A percentile compares a stretch with the other conserved stretches of the same genome.
These are phyloP conservation scores for Wasmannia auropunctata DNA, from an alignment of 1,140 invertebrate species.

Conservation along the genomic window DNA sequence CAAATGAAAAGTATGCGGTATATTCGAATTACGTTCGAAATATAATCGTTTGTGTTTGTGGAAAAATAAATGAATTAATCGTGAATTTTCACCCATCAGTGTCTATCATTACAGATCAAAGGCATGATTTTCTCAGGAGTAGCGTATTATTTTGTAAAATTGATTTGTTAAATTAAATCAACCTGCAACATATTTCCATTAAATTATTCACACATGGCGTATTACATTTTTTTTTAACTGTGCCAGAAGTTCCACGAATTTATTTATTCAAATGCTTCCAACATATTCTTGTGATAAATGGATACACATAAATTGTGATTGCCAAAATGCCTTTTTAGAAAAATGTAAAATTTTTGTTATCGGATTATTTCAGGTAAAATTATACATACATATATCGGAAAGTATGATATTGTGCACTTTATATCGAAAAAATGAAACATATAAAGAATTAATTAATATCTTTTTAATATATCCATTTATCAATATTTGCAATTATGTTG, in stretches of 20 bases:
- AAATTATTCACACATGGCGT: neutral
- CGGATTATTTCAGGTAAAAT: neutral
- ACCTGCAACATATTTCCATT: neutral
- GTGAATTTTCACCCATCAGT: constrained; percentile 28
- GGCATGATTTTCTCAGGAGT: neutral
- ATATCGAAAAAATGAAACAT: neutral
- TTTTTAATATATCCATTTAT: neutral
- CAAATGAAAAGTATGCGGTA: neutral
- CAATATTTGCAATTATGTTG: neutral
- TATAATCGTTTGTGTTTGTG: neutral
- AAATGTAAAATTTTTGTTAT: neutral
- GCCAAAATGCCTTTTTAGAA: neutral
- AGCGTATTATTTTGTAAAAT: neutral
- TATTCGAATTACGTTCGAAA: neutral
- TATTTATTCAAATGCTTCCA: neutral
- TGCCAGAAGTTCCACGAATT: neutral
- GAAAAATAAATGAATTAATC: constrained; percentile 10
- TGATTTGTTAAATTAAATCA: neutral
- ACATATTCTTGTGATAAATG: constrained; percentile 15
- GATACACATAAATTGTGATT: neutral
- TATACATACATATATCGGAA: neutral
- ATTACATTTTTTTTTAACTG: neutral
- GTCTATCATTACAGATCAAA: neutral
- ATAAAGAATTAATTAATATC: neutral
- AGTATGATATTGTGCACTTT: neutral